Evolutionary conservation across 2,888 invertebrate species (phyloP), one percentile per base, ranked within the genome.

Genomic region (Platycheirus albimanus): DNA sequence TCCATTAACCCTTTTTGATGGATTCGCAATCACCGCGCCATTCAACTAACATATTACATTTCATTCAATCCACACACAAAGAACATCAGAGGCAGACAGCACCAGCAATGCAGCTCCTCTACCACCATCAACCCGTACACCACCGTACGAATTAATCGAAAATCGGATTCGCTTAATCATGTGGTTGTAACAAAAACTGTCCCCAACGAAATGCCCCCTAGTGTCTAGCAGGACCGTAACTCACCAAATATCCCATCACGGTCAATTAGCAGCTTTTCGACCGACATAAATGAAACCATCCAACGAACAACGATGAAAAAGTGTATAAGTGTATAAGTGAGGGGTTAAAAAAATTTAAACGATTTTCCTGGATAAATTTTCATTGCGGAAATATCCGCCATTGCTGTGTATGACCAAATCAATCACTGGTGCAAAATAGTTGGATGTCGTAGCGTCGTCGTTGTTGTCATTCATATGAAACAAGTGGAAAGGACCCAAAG

Each of bases 11-110:
- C 24, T 6, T 20, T 24, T 38, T 41, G 10, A 41, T 56, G 15
- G 33, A 56, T 56, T 56, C 8, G 56, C 38, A 56, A 56, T 56
- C 38, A 56, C 13, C 10, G n/a, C 4, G 6, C 56, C 15, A 56
- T 56, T 56, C 24, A 56, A 41, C 10, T 15, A 10, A 24, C 24
- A 20, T 45, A 45, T 45, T 13, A 10, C 33, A 41, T 56, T 38
- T 56, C 36, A 56, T 10, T 56, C 56, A 56, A 56, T 56, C 6
- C 5, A 7, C 13, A 10, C 13, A 10, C 5, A 20, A 10, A 10
- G 8, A 17, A 20, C 30, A 30, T 52, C 20, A 3, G 19, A 54
- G 8, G 4, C 56, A 20, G 19, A 20, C 54, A 19, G 0, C 5
- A 33, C 30, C 36, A 15, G 19, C 19, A 54, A 4, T 6, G 19